phyloP scores from a whole-genome alignment of 2,113 vertebrate genomes.

The Oostethus manadensis region DNA sequence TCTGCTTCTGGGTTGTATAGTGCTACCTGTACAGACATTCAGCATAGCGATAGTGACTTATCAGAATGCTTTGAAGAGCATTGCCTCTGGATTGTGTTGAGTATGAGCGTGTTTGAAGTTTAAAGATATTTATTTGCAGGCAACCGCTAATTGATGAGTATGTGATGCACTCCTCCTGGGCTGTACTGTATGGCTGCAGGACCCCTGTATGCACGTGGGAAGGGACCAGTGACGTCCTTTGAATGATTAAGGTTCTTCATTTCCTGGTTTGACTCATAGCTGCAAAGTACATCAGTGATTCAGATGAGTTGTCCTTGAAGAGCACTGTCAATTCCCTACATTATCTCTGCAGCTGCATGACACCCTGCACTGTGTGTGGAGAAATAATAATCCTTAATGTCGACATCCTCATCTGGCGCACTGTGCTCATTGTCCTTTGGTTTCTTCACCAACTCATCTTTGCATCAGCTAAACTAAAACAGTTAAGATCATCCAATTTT shows the following conservation, averaged over 20 bases:
- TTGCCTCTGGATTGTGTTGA: slow-evolving; percentile 51
- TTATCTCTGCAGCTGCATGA: slow-evolving; percentile 6
- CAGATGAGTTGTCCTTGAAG: slow-evolving; percentile 10
- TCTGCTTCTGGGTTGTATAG: slow-evolving; percentile 80
- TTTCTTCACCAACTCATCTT: neutral
- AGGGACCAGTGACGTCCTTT: slow-evolving; percentile 41
- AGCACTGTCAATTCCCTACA: neutral
- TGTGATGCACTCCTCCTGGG: slow-evolving; percentile 30
- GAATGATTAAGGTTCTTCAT: slow-evolving; percentile 42
- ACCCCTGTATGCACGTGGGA: slow-evolving; percentile 51
- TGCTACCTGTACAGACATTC: slow-evolving; percentile 66
- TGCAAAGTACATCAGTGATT: slow-evolving; percentile 26
- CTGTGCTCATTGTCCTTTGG: slow-evolving; percentile 1
- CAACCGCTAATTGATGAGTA: slow-evolving; percentile 14
- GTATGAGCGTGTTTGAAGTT: slow-evolving; percentile 6
- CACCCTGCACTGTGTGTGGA: neutral
- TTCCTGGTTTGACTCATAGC: slow-evolving; percentile 37
- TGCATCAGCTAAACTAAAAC: neutral
- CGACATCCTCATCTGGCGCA: neutral
- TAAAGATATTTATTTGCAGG: neutral
- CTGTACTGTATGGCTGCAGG: no score
- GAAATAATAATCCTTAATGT: neutral
- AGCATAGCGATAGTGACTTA: slow-evolving; percentile 13
- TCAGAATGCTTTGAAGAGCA: slow-evolving; percentile 41
- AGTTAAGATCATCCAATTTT: neutral